Conservation (phyloP, 2,888 invertebrate genomes). For the Flabesymbios commensalis region DNA sequence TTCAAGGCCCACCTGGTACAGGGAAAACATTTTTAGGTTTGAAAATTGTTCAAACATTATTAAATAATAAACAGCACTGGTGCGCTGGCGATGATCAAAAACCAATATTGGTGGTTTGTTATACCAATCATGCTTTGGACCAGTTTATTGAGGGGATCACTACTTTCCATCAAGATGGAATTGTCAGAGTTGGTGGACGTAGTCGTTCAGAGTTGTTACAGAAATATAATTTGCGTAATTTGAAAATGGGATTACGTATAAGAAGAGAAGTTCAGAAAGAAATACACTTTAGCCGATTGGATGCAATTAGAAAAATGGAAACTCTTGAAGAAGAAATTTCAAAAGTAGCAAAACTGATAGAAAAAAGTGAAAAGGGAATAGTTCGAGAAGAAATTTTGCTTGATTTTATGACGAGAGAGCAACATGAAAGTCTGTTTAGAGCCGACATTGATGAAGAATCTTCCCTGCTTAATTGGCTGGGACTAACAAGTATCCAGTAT, state of each 20-base stretch:
- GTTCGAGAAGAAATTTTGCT: too few species aligned
- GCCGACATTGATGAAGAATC: too few species aligned
- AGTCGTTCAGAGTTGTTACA: slow-evolving; percentile 37
- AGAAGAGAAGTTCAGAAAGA: background rate
- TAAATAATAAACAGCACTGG: slow-evolving; percentile 64
- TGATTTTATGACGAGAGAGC: too few species aligned
- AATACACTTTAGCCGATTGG: background rate
- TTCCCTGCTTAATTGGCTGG: too few species aligned
- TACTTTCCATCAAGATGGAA: slow-evolving; percentile 38
- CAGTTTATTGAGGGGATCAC: slow-evolving; percentile 74
- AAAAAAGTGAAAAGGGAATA: too few species aligned
- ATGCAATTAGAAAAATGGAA: slow-evolving; percentile 9
- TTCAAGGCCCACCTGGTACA: slow-evolving; percentile 44
- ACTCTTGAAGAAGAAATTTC: too few species aligned
- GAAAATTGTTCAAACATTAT: slow-evolving; percentile 64
- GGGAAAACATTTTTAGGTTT: slow-evolving; percentile 44
- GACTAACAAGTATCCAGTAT: too few species aligned
- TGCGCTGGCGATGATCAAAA: background rate
- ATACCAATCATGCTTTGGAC: slow-evolving; percentile 85
- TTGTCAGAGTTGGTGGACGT: slow-evolving; percentile 50
- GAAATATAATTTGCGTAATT: slow-evolving; percentile 23
- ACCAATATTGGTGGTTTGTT: slow-evolving; percentile 75
- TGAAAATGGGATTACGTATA: background rate
- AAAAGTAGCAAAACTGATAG: too few species aligned
- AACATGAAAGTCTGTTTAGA: too few species aligned